A percentile compares a stretch with the other conserved stretches of the same genome.
Evolutionary conservation across 2,888 invertebrate genomes (phyloP).

Genomic region (Epirrhoe tristata): DNA sequence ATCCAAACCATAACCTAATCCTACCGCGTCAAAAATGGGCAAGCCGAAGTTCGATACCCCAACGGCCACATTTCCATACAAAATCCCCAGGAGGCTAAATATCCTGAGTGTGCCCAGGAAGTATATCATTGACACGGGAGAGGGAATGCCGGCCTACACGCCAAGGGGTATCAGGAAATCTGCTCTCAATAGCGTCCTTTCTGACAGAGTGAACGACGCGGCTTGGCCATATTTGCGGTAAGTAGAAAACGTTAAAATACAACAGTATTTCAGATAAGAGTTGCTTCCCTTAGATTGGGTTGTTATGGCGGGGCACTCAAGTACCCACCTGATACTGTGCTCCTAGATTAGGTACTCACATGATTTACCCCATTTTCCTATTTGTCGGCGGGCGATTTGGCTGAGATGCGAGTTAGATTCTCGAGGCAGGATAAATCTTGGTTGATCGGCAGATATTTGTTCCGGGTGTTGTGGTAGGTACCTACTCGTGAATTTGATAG

Average conservation of each 20-base stretch:
- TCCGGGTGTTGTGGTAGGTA: no score
- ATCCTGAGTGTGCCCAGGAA: constrained; percentile 63
- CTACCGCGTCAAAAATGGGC: constrained; percentile 57
- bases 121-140: constrained; percentile 56
- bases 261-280: no score
- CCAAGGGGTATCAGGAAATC: constrained; percentile 63
- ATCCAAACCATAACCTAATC: constrained; percentile 44
- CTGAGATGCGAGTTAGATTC: no score
- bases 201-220: constrained; percentile 67
- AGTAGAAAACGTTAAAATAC: constrained; percentile 32
- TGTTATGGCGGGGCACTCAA: no score
- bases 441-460: no score
- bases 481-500: no score
- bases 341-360: no score
- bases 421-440: no score
- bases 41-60: constrained; percentile 64
- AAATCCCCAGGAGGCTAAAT: constrained; percentile 63
- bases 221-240: constrained; percentile 74
- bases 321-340: no score
- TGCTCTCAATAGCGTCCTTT: constrained; percentile 56
- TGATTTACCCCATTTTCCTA: no score
- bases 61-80: constrained; percentile 62
- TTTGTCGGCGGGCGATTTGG: no score
- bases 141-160: constrained; percentile 64
- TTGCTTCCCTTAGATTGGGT: no score